Base-by-base conservation (phyloP, 2,888 invertebrate species). In the Drosophila trichaetosa region DNA sequence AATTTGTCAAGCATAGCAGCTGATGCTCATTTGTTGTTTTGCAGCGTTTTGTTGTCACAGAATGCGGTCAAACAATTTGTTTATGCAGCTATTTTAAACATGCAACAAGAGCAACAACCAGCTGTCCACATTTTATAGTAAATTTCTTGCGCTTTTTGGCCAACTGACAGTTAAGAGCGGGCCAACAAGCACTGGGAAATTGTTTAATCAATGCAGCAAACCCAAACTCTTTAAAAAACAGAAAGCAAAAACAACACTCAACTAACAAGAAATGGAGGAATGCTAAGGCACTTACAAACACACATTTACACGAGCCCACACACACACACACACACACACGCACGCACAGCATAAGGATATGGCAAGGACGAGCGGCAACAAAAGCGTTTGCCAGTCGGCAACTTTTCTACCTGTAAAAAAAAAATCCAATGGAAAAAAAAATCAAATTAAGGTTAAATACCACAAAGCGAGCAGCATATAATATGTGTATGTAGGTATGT, bases 371-470 rank as follows among this genome's bases (percentile, higher is more conserved):
- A 70, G 73, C 69, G 52, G 56, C 51, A 76, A 69, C 69, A 78
- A 77, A 40, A 21, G 49, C 60, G 53, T 49, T 67, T 56, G 68
- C 40, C 38, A 61, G 62, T 51, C 56, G 70, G 67, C 51, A 62
- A 68, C 74, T 76, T 75, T 64, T 60, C 24, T 79, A 77, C 76
- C 77, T 77, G 79, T 42, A 38, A 69, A 36, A 24, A 46, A 49
- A 13, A 27, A 76, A 66, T 46, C 38, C 46, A 42, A 67, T 69
- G 59, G 69, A 27, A 61, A 66, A 81, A 86, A 77, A 81, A 89
- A 90, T 87, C 86, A 87, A 90, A 87, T 88, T 87, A 87, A 87
- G 87, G 87, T 87, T 87, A 87, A 87, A 87, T 87, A 90, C 90
- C 87, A 89, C 86, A 89, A 89, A 88, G 90, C 83, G 86, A 76